Percentiles rank a stretch among this genome's conserved stretches.
These are phyloP conservation scores for Acrocephalus arundinaceus DNA, from an alignment of 2,113 vertebrate species.

Conservation along the genomic window DNA sequence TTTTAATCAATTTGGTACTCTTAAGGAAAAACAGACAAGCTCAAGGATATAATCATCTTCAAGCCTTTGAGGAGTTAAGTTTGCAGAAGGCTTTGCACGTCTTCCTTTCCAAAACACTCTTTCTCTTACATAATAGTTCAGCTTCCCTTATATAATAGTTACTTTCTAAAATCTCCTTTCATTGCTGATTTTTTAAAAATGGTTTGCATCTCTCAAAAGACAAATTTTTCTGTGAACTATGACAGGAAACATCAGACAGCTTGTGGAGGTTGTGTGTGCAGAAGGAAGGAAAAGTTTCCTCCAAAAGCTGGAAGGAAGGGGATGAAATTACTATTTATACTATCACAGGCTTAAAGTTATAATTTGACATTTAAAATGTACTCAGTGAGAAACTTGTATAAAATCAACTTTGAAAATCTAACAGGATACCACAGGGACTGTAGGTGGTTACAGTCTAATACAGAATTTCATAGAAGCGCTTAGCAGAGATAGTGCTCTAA, in stretches of 20 bases:
- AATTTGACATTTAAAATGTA: slow-evolving; percentile 57
- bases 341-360: slow-evolving; percentile 30
- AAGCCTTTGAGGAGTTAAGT: not conserved
- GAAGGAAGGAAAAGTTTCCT: slow-evolving; percentile 48
- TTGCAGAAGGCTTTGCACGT: not conserved
- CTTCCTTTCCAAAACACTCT: not conserved
- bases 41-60: not conserved
- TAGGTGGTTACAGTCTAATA: slow-evolving; percentile 51
- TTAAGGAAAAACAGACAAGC: not conserved
- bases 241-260: slow-evolving; percentile 35
- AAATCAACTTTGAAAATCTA: slow-evolving; percentile 35
- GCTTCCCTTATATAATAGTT: slow-evolving; percentile 29
- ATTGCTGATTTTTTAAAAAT: not conserved
- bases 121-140: not conserved
- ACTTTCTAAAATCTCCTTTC: slow-evolving; percentile 10
- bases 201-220: not conserved
- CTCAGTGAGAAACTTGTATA: slow-evolving; percentile 7
- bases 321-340: slow-evolving; percentile 45
- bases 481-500: slow-evolving; percentile 38
- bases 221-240: slow-evolving; percentile 15
- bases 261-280: slow-evolving; percentile 40
- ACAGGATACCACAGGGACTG: slow-evolving; percentile 37
- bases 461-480: slow-evolving; percentile 11
- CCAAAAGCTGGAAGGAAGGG: slow-evolving; percentile 39
- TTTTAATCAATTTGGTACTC: not conserved